Base-by-base conservation (phyloP, 2,797 vertebrate species). In the Tapirus indicus region DNA sequence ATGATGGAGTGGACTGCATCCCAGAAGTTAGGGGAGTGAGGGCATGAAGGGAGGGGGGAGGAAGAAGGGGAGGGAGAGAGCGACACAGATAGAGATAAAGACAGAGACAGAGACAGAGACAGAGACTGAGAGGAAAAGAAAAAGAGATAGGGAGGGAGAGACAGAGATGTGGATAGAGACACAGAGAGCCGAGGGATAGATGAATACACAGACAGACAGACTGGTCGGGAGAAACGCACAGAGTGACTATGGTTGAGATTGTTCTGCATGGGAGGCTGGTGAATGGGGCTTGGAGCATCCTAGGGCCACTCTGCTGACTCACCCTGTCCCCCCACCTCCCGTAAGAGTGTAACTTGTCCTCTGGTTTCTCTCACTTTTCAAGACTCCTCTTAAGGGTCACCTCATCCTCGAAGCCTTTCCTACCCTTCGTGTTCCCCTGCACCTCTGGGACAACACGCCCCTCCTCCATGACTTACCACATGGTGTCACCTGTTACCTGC, bases 361-460 rank as follows among this genome's bases (percentile, higher is more conserved):
- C 54, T 90, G 56, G 8, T 62, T 71, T 77, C 47, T 89, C 56
- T 83, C 29, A 18, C n/a, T 60, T 62, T 86, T 68, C 11, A 17
- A 27, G 32, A 54, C 10, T 72, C 38, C 8, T 83, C 35, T 44
- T 18, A 56, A 64, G 23, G 14, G 38, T 32, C 32, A 10, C 38
- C 4, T 88, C 35, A 27, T 35, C 35, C 79, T 85, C 7, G 2
- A 64, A 79, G 64, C 7, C 69, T 56, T 92, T 54, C 69, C 18
- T 69, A 7, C 49, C 14, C 62, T 47, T 14, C 27, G 16, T 0
- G 1, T n/a, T 20, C 41, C 32, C 27, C 9, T 4, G 18, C 25
- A 2, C 0, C 20, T 60, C 7, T 35, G 29, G 35, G 23, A n/a
- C 2, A 1, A 35, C 44, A 27, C 1, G 10, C 0, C 4, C 56